A percentile compares a stretch with the other conserved stretches of the same genome.
Evolutionary conservation across 1,140 invertebrate genomes (phyloP).

Genomic region (Pogonomyrmex barbatus): DNA sequence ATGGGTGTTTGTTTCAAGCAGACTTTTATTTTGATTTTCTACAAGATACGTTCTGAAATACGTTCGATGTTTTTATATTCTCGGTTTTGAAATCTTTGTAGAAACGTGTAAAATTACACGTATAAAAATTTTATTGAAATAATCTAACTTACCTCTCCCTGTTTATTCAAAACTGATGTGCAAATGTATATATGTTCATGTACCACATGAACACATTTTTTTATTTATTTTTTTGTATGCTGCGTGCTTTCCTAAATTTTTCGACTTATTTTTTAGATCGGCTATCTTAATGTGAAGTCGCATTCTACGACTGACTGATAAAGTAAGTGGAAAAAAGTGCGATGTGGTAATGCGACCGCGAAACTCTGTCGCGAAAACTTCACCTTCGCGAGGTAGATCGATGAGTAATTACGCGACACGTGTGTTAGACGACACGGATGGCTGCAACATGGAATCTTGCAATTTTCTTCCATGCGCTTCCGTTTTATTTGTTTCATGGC

Average conservation of each 20-base stretch:
- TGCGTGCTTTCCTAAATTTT: not conserved
- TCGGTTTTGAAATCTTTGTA: not conserved
- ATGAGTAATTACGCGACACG: slow-evolving; percentile 35
- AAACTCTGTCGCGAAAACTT: slow-evolving; percentile 7
- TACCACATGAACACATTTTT: no score
- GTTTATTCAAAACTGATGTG: no score
- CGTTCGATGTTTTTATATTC: not conserved
- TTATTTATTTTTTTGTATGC: not conserved
- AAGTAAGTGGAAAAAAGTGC: not conserved
- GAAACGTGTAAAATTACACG: not conserved
- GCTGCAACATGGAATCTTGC: slow-evolving; percentile 31
- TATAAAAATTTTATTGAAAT: not conserved
- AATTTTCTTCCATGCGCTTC: not conserved
- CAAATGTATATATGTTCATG: not conserved
- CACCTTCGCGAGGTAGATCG: slow-evolving; percentile 22
- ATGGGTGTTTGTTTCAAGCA: not conserved
- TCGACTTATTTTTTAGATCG: not conserved
- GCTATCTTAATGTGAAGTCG: not conserved
- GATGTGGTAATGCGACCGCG: not conserved
- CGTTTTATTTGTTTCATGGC: slow-evolving; percentile 6
- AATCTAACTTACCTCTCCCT: not conserved
- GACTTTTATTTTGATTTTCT: slow-evolving; percentile 4
- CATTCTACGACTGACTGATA: not conserved
- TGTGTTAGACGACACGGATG: slow-evolving; percentile 1
- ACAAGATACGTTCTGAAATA: not conserved